phyloP scores from a whole-genome alignment of 2,888 invertebrate species.

The Entomobrya multifasciata region DNA sequence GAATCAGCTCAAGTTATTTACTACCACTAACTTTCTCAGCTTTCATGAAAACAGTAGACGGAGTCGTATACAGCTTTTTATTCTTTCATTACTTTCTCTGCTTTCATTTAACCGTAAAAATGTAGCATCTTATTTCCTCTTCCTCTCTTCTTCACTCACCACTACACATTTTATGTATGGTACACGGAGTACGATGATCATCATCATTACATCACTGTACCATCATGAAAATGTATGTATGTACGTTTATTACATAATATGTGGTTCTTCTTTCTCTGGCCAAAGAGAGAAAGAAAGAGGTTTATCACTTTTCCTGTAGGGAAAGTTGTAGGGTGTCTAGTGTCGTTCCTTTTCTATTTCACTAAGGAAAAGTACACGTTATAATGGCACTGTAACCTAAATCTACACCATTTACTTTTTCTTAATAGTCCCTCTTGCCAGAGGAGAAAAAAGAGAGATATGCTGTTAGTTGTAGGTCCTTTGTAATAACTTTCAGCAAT shows the following conservation, averaged over 20 bases:
- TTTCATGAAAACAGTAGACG: conserved; percentile 41
- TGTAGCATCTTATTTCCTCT: conserved; percentile 63
- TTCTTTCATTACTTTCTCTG: conserved; percentile 68
- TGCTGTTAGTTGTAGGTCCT: neutral
- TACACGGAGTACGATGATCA: neutral
- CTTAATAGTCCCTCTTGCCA: conserved; percentile 43
- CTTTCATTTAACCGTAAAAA: conserved; percentile 69
- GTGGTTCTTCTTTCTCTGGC: conserved; percentile 29
- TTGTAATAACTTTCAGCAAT: neutral
- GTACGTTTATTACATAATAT: conserved; percentile 47
- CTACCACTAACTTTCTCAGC: conserved; percentile 64
- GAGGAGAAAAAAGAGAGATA: neutral
- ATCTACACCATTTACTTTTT: conserved; percentile 35
- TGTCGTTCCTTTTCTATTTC: conserved; percentile 29
- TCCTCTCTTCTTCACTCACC: neutral
- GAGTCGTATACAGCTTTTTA: conserved; percentile 57
- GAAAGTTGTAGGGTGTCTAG: neutral
- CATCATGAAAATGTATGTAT: neutral
- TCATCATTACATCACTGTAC: conserved; percentile 27
- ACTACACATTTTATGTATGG: neutral
- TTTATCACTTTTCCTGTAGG: conserved; percentile 54
- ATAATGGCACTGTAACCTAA: conserved; percentile 19
- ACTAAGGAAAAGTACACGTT: conserved; percentile 18
- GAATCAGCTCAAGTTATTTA: conserved; percentile 57
- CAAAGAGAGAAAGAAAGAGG: too few relatives aligned